Evolutionary conservation across 2,113 vertebrate genomes (phyloP).

Genomic region (Cricetomys ansorgei): DNA sequence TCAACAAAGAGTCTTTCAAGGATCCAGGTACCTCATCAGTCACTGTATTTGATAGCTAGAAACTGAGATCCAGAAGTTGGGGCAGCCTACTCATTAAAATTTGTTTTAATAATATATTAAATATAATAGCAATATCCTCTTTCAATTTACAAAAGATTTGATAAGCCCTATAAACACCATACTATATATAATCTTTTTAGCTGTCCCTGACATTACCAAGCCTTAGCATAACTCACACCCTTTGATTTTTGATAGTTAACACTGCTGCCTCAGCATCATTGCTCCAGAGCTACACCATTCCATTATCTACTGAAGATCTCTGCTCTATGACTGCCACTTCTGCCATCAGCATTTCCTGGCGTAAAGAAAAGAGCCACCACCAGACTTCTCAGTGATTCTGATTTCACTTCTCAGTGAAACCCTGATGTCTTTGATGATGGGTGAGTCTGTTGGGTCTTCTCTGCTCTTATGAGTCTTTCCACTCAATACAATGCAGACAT

Average conservation of each 20-base stretch:
- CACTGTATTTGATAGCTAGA: neutral
- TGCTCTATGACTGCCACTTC: neutral
- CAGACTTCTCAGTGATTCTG: neutral
- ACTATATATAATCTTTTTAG: neutral
- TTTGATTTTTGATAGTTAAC: neutral
- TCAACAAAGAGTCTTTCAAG: neutral
- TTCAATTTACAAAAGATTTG: neutral
- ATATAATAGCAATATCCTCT: neutral
- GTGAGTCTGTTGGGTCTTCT: neutral
- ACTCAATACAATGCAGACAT: neutral
- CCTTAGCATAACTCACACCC: neutral
- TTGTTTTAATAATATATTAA: neutral
- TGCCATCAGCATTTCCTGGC: too few species aligned
- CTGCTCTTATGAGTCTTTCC: neutral
- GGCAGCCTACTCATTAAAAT: neutral
- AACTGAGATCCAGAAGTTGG: neutral
- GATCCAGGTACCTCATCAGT: neutral
- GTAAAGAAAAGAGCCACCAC: neutral
- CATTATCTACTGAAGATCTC: neutral
- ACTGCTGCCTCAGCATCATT: neutral
- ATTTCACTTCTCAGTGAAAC: neutral
- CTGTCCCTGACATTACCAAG: neutral
- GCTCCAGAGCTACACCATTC: neutral
- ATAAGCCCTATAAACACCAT: neutral
- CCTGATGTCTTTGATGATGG: neutral